phyloP scores from a whole-genome alignment of 1,140 invertebrate species.

The Yoshiicerus persimilis region DNA sequence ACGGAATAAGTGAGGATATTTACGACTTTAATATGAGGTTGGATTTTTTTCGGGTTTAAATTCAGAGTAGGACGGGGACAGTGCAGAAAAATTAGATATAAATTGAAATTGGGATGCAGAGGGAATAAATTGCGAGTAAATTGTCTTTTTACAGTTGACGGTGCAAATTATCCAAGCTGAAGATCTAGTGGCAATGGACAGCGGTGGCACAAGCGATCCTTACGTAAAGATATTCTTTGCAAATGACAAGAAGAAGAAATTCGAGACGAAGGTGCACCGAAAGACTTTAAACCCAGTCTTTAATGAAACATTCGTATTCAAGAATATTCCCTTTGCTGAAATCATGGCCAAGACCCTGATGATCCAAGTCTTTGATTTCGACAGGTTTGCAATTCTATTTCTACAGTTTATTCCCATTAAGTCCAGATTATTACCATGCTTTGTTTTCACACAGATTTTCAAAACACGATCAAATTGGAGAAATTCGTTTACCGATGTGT shows the following conservation, averaged over 20 bases:
- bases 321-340: conserved; percentile 61
- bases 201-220: conserved; percentile 80
- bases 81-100: too few relatives aligned
- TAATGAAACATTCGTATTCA: conserved; percentile 81
- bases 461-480: conserved; percentile 69
- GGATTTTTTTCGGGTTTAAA: background rate
- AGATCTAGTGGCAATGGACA: conserved; percentile 58
- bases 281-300: conserved; percentile 85
- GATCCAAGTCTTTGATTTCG: conserved; percentile 68
- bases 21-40: background rate
- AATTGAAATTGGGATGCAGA: too few relatives aligned
- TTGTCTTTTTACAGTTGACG: conserved; percentile 28
- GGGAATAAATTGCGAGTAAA: background rate
- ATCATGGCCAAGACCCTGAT: conserved; percentile 64
- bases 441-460: conserved; percentile 58
- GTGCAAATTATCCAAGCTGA: conserved; percentile 41
- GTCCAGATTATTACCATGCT: too few relatives aligned
- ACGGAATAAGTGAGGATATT: background rate
- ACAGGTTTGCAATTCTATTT: conserved; percentile 50
- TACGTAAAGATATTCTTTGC: conserved; percentile 83
- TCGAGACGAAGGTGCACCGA: conserved; percentile 77
- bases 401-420: background rate
- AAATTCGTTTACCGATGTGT: conserved; percentile 63
- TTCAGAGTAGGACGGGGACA: too few relatives aligned
- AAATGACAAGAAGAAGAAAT: conserved; percentile 83